Base-by-base conservation (phyloP, 53 echinoderm and acorn worm genomes). In the Actinopyga echinites region DNA sequence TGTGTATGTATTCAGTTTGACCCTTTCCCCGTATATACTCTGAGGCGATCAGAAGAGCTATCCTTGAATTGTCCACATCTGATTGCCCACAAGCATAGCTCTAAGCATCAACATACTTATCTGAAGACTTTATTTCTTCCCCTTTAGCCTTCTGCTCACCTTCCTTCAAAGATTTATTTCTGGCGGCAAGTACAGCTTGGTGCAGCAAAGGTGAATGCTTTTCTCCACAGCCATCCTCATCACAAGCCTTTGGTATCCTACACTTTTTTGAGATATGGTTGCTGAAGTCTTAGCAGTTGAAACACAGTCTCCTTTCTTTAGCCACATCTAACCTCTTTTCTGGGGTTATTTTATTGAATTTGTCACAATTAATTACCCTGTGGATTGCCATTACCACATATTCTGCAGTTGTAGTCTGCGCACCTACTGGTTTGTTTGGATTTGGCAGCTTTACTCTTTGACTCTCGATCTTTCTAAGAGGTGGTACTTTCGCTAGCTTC, bases 1-100 rank as follows among this genome's bases (percentile, higher is more conserved):
- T 87, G 7, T 60, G 53, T 33, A 82, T 35, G 58, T 57, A 67
- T 5, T 62, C n/a, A 31, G 24, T 57, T 49, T 85, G 85, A 30
- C 64, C 85, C 34, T 23, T 85, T 44, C 85, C 79, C 61, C 85
- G 36, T 24, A 85, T 77, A 85, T 85, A 74, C 1, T 59, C 85
- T 3, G 85, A 29, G 15, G 61, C 85, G 20, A 57, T 84, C 29
- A 71, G 73, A 53, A 84, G 84, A 31, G 69, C 84, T 4, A 44
- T 67, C 84, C 1, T 34, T 56, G 13, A 30, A n/a, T 43, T 33
- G 8, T 77, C 64, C 29, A 32, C 22, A 15, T 40, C 33, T 30
- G 82, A 38, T 26, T 80, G 65, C 8, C 80, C 66, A 61, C 75
- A 78, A 56, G 59, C 78, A 78, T 45, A 77, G 29, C 85, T 77